Base-by-base conservation (phyloP, 2,888 invertebrate genomes). In the Drosophila tanythrix region DNA sequence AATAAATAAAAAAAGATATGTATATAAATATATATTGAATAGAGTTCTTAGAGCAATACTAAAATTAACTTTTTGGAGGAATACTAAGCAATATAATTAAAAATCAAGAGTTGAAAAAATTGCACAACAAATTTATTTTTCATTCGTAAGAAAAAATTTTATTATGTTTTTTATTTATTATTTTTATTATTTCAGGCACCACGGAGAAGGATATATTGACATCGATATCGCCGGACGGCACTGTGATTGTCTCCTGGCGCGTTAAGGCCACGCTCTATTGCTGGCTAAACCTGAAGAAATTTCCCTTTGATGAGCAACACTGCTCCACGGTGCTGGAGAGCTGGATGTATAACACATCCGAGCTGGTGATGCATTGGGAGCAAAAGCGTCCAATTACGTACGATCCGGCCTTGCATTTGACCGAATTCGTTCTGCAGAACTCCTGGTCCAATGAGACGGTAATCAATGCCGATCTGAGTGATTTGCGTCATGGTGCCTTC, bases 241-340 rank as follows among this genome's bases (percentile, higher is more conserved):
- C 96, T 82, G 97, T 98, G 0, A 94, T 96, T 7, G 95, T 97
- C 88, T 96, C 97, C 55, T 95, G 96, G 31, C 93, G 97, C 83
- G 95, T 97, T 93, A 97, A 97, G 91, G 96, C 97, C 0, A 96
- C 96, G 2, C 94, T 97, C 0, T 96, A 97, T 83, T 97, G 97
- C 88, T 96, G 97, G 94, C 96, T 98, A 95, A 96, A 97, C 89
- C 93, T 97, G 74, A 96, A 97, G 91, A 97, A 97, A 91, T 98
- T 97, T 90, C 97, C 97, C 0, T 97, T 98, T 87, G 97, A 98
- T 90, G 96, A 96, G 65, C 97, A 98, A 92, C 95, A 95, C 33
- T 97, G 97, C 90, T 95, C 96, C 27, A 95, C 97, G 86, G 95
- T 96, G 73, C 95, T 97, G 70, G 96, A 97, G 92, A 97, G 97